Base-by-base conservation (phyloP, 2,888 invertebrate species). In the Watsonalla cultraria region DNA sequence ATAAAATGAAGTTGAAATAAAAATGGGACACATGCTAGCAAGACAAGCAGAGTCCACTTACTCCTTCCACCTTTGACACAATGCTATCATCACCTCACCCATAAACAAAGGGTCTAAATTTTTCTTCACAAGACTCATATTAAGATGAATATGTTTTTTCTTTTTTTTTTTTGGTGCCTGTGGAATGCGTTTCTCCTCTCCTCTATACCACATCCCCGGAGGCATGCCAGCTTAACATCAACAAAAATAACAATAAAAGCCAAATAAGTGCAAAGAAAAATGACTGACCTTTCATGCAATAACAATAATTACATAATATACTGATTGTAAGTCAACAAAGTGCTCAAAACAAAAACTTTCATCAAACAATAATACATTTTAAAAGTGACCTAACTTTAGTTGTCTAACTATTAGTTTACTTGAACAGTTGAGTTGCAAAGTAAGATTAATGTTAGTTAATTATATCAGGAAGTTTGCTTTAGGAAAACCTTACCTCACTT, bases 181-280 rank as follows among this genome's bases (percentile, higher is more conserved):
- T 50, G 94, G 94, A 72, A 92, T 90, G 74, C 92, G 92, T 91
- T 94, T 94, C 65, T 93, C 92, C 79, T 93, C 91, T 75, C 92
- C 93, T 82, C 92, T 71, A 55, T 72, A 92, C 86, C 92, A 91
- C 79, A 86, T 83, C 80, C 91, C 91, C 73, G 92, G 92, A 81
- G 93, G 92, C 94, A 94, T 94, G 86, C 83, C 87, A 78, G 81
- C 82, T 82, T 83, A 76, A 79, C 66, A 73, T 68, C 60, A 70
- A 76, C 61, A 75, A 70, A 76, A 72, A 74, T 76, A 74, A 70
- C 74, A 74, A 70, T 69, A 58, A 55, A 71, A 69, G 68, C 74
- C 65, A 66, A 67, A 54, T 54, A 60, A 62, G 65, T 53, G 51
- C 47, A 54, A n/a, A 54, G 37, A 54, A 47, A 58, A 53, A 48